Evolutionary conservation across 2,888 invertebrate genomes (phyloP).

Genomic region (Congeria kusceri): DNA sequence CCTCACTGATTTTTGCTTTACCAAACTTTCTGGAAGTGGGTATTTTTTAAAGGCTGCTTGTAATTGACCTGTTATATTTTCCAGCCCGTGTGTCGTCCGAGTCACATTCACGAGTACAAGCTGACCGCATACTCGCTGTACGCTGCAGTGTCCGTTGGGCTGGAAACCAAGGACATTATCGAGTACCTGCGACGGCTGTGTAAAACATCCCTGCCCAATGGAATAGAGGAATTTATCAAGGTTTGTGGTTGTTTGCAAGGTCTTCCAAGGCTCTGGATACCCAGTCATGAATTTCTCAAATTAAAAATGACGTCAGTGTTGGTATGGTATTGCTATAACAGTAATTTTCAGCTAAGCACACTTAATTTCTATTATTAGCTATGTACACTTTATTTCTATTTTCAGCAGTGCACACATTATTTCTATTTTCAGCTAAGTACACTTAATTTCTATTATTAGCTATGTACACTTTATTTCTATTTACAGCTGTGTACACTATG

Average conservation of each 20-base stretch:
- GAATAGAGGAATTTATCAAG: slow-evolving; percentile 96
- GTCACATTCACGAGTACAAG: slow-evolving; percentile 97
- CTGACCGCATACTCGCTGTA: slow-evolving; percentile 99
- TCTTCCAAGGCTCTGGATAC: too few relatives aligned
- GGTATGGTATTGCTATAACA: not conserved
- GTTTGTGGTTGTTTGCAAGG: slow-evolving; percentile 69
- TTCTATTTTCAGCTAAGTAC: not conserved
- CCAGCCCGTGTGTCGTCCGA: slow-evolving; percentile 98
- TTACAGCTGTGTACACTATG: too few relatives aligned
- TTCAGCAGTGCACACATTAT: not conserved
- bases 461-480: not conserved
- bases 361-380: not conserved
- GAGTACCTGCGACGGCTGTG: slow-evolving; percentile 98
- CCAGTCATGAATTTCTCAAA: too few relatives aligned
- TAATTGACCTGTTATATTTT: slow-evolving; percentile 60
- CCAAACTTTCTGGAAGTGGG: too few relatives aligned
- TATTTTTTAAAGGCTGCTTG: too few relatives aligned
- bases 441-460: not conserved
- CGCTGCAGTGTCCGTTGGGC: slow-evolving; percentile 99
- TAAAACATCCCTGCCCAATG: slow-evolving; percentile 97
- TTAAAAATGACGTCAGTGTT: too few relatives aligned
- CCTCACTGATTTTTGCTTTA: too few relatives aligned
- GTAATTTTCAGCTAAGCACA: not conserved
- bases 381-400: not conserved
- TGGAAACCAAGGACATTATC: slow-evolving; percentile 98